phyloP scores from a whole-genome alignment of 1,140 invertebrate genomes.

The Zaprionus taronus region DNA sequence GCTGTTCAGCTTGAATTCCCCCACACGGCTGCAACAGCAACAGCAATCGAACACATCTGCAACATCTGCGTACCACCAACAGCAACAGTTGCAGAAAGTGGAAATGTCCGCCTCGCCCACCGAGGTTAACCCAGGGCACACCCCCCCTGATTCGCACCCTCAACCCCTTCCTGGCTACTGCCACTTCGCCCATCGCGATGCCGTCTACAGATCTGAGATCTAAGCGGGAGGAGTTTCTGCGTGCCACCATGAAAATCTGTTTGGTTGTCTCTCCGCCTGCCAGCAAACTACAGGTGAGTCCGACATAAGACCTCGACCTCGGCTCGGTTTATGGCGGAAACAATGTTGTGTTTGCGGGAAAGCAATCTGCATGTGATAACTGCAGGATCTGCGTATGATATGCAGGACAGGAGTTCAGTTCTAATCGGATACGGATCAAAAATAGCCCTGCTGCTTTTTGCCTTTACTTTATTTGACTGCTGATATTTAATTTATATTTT shows the following conservation, averaged over 20 bases:
- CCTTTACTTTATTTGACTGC: too few species aligned
- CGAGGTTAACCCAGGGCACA: constrained; percentile 44
- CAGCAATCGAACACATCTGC: constrained; percentile 52
- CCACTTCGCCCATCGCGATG: constrained; percentile 62
- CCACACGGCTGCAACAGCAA: constrained; percentile 68
- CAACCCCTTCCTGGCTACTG: constrained; percentile 61
- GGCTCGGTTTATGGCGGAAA: neutral
- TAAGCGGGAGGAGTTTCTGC: constrained; percentile 85
- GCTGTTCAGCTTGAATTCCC: constrained; percentile 75
- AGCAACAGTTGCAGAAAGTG: constrained; percentile 23
- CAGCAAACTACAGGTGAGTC: constrained; percentile 83
- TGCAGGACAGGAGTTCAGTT: too few species aligned
- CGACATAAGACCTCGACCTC: neutral
- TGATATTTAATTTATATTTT: too few species aligned
- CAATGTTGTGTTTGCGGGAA: too few species aligned
- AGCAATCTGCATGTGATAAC: too few species aligned
- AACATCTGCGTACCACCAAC: constrained; percentile 26
- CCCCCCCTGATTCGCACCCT: constrained; percentile 55
- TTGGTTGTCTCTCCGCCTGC: constrained; percentile 83
- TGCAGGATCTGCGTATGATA: too few species aligned
- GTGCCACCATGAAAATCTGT: constrained; percentile 84
- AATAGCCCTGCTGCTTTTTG: too few species aligned
- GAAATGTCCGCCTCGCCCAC: constrained; percentile 32
- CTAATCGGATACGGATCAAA: too few species aligned
- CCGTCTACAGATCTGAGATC: constrained; percentile 72